These are phyloP conservation scores for Zoanthus solanderi DNA, from an alignment of 92 coral and sea anemone species.

Conservation along the genomic window DNA sequence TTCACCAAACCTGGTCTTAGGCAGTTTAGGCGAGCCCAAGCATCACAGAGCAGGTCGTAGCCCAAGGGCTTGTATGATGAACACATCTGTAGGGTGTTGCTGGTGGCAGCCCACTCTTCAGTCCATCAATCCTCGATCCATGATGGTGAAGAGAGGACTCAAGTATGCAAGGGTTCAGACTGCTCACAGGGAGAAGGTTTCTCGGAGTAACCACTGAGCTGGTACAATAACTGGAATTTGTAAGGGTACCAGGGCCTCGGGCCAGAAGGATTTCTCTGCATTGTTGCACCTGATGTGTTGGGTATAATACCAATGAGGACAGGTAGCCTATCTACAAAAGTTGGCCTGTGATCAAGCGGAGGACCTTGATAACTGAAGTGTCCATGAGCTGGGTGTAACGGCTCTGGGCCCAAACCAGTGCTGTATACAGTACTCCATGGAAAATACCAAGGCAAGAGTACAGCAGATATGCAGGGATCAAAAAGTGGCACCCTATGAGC, in stretches of 20 bases:
- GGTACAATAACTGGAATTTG: background rate
- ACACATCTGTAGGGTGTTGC: background rate
- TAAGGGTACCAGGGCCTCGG: background rate
- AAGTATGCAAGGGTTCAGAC: background rate
- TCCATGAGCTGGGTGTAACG: background rate
- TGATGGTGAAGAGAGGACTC: background rate
- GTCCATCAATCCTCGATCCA: background rate
- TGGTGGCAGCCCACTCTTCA: background rate
- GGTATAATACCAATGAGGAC: no score
- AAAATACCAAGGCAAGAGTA: background rate
- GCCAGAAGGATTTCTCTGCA: background rate
- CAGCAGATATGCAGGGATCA: no score
- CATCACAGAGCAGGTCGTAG: no score
- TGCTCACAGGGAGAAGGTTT: background rate
- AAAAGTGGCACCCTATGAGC: no score
- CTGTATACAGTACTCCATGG: background rate
- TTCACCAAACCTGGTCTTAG: no score
- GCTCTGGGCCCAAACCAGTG: background rate
- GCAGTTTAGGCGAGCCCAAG: no score
- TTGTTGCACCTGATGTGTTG: background rate
- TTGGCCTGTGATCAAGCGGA: background rate
- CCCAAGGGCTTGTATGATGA: background rate
- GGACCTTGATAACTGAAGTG: background rate
- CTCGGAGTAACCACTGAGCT: background rate
- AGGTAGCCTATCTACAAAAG: no score